Base-by-base conservation (phyloP, 2,797 vertebrate genomes). In the Bradypus variegatus region DNA sequence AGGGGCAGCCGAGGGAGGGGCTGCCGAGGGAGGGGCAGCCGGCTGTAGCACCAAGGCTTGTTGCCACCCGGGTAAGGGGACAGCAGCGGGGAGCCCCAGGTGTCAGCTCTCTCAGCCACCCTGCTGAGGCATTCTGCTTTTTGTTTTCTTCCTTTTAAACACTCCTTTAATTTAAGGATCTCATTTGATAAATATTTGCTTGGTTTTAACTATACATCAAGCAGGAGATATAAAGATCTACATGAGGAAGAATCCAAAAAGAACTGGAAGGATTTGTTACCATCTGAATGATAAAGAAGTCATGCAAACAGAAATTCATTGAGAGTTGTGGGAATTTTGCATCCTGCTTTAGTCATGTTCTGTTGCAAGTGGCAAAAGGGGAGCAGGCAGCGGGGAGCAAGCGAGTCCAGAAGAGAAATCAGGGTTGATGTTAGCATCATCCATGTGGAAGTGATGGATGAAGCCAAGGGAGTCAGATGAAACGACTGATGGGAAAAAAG, bases 1-100 rank as follows among this genome's bases (percentile, higher is more conserved):
- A 6, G n/a, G 2, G 16, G 62, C 69, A 48, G 91, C 65, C 29
- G 45, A 23, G 1, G 10, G 48, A 6, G n/a, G 2, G 16, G 62
- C 69, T 65, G 27, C 65, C 29, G 45, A 23, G 1, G 10, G 48
- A 6, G n/a, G 2, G 16, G 62, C 69, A 60, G 27, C 65, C 86
- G 76, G 45, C 27, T 38, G 62, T 33, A 72, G 0, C 10, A 2
- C 21, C 4, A 1, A 18, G 2, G 2, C 8, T 2, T 9, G 8
- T 29, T 33, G n/a, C 41, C 36, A 36, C 15, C 0, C 41, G 62
- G 18, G 12, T 19, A 12, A 12, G 9, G 15, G 45, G 82, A 15
- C 41, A 10, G 62, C 21, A 8, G 11, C 2, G 38, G 53, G 4
- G 11, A 2, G 6, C 10, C 10, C 1, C 8, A 11, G 9, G 6